A percentile compares a stretch with the other conserved stretches of the same genome.
These are phyloP conservation scores for Sebastes matsubarae DNA, from an alignment of 2,797 vertebrate genomes.

Conservation along the genomic window DNA sequence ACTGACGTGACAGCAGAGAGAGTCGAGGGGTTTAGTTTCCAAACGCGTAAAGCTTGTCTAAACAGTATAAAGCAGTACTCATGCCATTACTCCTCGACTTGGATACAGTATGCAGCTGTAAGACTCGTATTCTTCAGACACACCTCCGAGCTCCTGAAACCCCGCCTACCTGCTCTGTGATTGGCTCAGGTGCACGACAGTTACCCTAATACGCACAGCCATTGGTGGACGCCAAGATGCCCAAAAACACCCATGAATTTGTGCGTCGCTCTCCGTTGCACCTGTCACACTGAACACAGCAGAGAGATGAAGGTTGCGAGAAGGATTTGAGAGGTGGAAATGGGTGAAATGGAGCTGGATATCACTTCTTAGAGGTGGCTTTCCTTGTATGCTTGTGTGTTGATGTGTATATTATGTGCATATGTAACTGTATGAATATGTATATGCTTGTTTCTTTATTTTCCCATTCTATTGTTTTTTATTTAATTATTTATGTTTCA, in stretches of 20 bases:
- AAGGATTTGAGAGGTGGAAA: constrained; percentile 32
- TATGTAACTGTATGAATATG: too few relatives aligned
- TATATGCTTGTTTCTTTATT: too few relatives aligned
- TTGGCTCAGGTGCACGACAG: constrained; percentile 68
- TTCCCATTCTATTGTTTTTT: too few relatives aligned
- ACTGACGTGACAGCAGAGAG: constrained; percentile 8
- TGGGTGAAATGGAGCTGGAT: constrained; percentile 39
- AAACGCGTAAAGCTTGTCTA: constrained; percentile 66
- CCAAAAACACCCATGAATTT: constrained; percentile 46
- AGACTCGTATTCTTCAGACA: constrained; percentile 75
- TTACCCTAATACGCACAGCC: constrained; percentile 34
- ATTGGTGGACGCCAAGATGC: constrained; percentile 62
- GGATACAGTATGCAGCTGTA: constrained; percentile 78
- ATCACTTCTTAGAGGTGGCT: constrained; percentile 15
- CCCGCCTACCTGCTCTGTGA: constrained; percentile 68
- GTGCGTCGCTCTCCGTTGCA: constrained; percentile 59
- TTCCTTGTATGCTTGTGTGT: not conserved
- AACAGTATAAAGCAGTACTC: constrained; percentile 77
- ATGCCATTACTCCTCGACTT: constrained; percentile 83
- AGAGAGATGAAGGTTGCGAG: constrained; percentile 34
- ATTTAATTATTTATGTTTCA: too few relatives aligned
- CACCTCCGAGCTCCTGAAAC: constrained; percentile 67
- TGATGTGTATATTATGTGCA: too few relatives aligned
- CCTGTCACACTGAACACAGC: constrained; percentile 66
- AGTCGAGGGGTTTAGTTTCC: constrained; percentile 49